A percentile compares a stretch with the other conserved stretches of the same genome.
phyloP scores from a whole-genome alignment of 2,113 vertebrate species.

The Pelobates fuscus region DNA sequence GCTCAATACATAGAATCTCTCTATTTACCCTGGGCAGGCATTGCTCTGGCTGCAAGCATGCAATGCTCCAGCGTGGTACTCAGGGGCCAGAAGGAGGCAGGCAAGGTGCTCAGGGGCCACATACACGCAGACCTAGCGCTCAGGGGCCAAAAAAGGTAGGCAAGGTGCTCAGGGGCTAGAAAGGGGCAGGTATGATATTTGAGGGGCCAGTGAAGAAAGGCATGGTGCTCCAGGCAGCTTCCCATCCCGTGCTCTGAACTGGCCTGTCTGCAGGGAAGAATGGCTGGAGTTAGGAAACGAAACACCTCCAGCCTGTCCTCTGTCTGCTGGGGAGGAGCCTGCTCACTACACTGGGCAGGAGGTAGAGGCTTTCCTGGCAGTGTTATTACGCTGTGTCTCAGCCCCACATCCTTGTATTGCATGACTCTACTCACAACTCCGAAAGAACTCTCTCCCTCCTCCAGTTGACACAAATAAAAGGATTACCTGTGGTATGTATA shows the following conservation, averaged over 20 bases:
- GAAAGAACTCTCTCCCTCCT: neutral
- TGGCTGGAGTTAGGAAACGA: constrained; percentile 53
- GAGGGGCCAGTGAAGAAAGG: no score
- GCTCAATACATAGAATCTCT: neutral
- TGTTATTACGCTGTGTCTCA: constrained; percentile 17
- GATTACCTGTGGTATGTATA: constrained; percentile 9
- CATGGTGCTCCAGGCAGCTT: neutral
- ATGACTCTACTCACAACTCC: constrained; percentile 18
- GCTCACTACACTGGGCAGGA: constrained; percentile 33
- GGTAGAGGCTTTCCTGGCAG: constrained; percentile 32
- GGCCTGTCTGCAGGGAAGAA: neutral
- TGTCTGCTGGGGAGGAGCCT: constrained; percentile 43
- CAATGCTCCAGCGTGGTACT: no score
- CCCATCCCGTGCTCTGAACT: neutral
- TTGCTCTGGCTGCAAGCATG: no score
- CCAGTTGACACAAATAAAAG: constrained; percentile 3
- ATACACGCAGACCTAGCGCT: no score
- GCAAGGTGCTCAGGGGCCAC: no score
- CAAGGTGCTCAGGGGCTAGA: no score
- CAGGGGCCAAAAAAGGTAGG: no score
- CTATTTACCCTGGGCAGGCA: neutral
- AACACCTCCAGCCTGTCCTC: constrained; percentile 58
- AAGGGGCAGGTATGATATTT: no score
- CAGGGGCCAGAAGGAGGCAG: no score
- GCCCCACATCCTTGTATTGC: constrained; percentile 21